Base-by-base conservation (phyloP, 2,888 invertebrate species). In the Hipparchia semele region DNA sequence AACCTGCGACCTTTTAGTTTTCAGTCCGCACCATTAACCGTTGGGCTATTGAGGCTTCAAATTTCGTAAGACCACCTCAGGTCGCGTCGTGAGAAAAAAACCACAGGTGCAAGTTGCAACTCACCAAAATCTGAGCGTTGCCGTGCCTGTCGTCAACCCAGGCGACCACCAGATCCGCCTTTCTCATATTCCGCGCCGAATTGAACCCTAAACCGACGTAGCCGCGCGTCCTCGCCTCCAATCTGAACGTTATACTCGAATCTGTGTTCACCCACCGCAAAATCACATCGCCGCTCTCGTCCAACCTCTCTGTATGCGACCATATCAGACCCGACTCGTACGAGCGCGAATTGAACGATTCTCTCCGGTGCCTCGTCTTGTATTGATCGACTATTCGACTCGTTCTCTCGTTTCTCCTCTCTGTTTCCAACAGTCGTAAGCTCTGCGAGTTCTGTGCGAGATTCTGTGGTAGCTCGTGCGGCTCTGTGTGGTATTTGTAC, bases 141-240 rank as follows among this genome's bases (percentile, higher is more conserved):
- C 91, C 92, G 83, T 90, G 92, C 83, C 89, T 89, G 86, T 96
- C 96, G 91, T 97, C 97, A 80, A 98, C 97, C 98, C 98, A 98
- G 75, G 97, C 98, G 86, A 98, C 96, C 80, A 98, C 96, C 91
- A 98, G 96, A 94, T 98, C 98, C 74, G 97, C 96, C 65, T 97
- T 97, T 83, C 96, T 95, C 95, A 97, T 96, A 79, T 96, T 95
- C 77, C 97, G 97, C 84, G 96, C 96, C 72, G 95, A 95, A 79
- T 97, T 97, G 89, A 98, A 97, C 74, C 98, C 98, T 82, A 98
- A 95, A 60, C 97, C 98, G 77, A 98, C 96, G 89, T 97, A 98
- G 80, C 98, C 98, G 82, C 95, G 95, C 75, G 98, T 97, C 90
- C 95, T 95, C 85, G 97, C 98, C 90, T 97, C 97, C 86, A 98